A percentile compares a stretch with the other conserved stretches of the same genome.
phyloP scores from a whole-genome alignment of 1,140 invertebrate species.

The Pararge aegeria region DNA sequence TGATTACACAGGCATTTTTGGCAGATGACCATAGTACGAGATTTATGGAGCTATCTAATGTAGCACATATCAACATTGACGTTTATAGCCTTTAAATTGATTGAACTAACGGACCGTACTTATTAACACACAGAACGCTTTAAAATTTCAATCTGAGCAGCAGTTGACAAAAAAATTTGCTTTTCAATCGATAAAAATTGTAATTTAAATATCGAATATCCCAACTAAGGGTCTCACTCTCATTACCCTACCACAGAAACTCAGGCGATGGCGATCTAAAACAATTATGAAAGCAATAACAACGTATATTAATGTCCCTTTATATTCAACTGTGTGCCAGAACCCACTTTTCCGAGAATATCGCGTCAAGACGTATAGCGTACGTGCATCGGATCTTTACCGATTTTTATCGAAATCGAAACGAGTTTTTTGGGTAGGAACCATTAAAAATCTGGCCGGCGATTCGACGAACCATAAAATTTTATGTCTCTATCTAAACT shows the following conservation, averaged over 20 bases:
- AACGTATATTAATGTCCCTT: slow-evolving; percentile 51
- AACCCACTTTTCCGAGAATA: slow-evolving; percentile 46
- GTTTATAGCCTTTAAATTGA: too few species aligned
- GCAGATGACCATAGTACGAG: too few species aligned
- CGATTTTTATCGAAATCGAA: slow-evolving; percentile 69
- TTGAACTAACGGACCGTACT: too few species aligned
- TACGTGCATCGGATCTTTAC: slow-evolving; percentile 62
- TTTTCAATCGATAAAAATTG: slow-evolving; percentile 2
- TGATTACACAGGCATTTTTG: too few species aligned
- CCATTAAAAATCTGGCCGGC: slow-evolving; percentile 50
- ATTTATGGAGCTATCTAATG: too few species aligned
- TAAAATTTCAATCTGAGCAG: too few species aligned
- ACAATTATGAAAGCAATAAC: slow-evolving; percentile 52
- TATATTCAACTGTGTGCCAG: slow-evolving; percentile 44
- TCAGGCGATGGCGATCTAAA: slow-evolving; percentile 37
- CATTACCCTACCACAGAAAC: slow-evolving; percentile 30
- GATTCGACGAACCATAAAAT: slow-evolving; percentile 65
- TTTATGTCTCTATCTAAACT: slow-evolving; percentile 64
- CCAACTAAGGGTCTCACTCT: slow-evolving; percentile 19
- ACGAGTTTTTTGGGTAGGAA: slow-evolving; percentile 55
- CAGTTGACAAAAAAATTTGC: background rate
- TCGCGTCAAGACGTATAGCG: slow-evolving; percentile 26
- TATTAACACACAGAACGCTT: too few species aligned
- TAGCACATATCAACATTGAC: too few species aligned
- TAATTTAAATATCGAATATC: background rate